These are phyloP conservation scores for Meda fulgida DNA, from an alignment of 2,797 vertebrate genomes.

Conservation along the genomic window DNA sequence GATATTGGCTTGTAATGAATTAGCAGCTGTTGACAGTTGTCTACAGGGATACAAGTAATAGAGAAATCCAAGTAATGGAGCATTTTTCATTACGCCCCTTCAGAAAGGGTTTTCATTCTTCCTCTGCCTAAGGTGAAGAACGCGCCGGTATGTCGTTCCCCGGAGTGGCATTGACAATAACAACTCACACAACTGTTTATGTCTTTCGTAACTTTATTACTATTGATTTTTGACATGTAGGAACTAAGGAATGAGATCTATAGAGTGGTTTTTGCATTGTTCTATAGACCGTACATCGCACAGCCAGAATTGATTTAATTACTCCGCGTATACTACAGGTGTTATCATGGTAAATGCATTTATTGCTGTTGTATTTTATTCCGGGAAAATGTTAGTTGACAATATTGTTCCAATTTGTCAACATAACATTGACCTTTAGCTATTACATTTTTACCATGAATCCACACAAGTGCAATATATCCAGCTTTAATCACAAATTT, in stretches of 20 bases:
- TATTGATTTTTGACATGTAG: slow-evolving; percentile 66
- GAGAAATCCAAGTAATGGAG: slow-evolving; percentile 82
- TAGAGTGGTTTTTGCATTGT: slow-evolving; percentile 25
- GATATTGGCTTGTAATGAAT: slow-evolving; percentile 45
- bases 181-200: slow-evolving; percentile 62
- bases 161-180: slow-evolving; percentile 61
- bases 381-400: slow-evolving; percentile 5
- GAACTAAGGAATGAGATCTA: slow-evolving; percentile 30
- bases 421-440: slow-evolving; percentile 36
- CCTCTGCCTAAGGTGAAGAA: slow-evolving; percentile 35
- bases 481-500: slow-evolving; percentile 29
- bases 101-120: slow-evolving; percentile 72
- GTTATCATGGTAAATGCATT: background rate
- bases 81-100: slow-evolving; percentile 76
- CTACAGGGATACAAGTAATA: slow-evolving; percentile 45
- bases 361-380: slow-evolving; percentile 25
- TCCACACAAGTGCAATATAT: slow-evolving; percentile 23
- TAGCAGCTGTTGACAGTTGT: slow-evolving; percentile 57
- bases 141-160: slow-evolving; percentile 22
- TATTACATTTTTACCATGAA: slow-evolving; percentile 26
- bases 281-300: background rate
- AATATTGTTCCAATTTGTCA: slow-evolving; percentile 9
- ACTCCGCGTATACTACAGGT: background rate
- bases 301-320: slow-evolving; percentile 4
- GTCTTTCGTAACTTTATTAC: slow-evolving; percentile 67